Conservation (phyloP, 2,797 vertebrate genomes). For the Mareca strepera region DNA sequence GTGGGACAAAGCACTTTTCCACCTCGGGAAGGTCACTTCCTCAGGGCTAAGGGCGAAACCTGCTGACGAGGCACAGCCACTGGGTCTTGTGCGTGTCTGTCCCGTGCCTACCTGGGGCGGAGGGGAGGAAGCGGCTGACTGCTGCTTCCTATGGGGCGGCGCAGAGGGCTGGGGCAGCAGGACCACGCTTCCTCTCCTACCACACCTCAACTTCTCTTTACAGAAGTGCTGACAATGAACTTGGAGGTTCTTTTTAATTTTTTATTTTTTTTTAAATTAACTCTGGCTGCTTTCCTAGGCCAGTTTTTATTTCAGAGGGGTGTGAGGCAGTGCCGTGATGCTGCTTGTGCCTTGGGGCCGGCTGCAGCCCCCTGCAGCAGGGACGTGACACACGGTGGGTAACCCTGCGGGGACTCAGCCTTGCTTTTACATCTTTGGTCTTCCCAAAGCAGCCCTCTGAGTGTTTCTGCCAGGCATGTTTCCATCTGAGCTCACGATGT, state of each 20-base stretch:
- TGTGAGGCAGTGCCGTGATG: background rate
- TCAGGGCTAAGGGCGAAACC: background rate
- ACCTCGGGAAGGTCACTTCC: constrained; percentile 13
- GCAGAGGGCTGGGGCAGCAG: constrained; percentile 5
- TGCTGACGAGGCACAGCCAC: constrained; percentile 7
- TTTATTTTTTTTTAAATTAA: too few species aligned
- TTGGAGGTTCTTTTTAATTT: background rate
- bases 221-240: background rate
- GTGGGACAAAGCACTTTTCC: background rate
- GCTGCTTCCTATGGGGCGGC: constrained; percentile 45
- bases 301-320: background rate
- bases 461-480: constrained; percentile 39
- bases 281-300: background rate
- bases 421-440: constrained; percentile 13
- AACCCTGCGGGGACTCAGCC: background rate
- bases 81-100: background rate
- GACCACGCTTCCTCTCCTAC: constrained; percentile 51
- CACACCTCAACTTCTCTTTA: constrained; percentile 40
- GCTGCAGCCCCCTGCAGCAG: too few species aligned
- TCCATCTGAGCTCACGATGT: constrained; percentile 57
- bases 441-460: constrained; percentile 54
- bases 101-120: background rate
- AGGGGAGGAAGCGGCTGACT: constrained; percentile 35
- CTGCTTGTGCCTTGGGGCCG: rapidly evolving
- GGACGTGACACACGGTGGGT: rapidly evolving